Conservation (phyloP, 2,113 vertebrate genomes). For the Cettia cetti region DNA sequence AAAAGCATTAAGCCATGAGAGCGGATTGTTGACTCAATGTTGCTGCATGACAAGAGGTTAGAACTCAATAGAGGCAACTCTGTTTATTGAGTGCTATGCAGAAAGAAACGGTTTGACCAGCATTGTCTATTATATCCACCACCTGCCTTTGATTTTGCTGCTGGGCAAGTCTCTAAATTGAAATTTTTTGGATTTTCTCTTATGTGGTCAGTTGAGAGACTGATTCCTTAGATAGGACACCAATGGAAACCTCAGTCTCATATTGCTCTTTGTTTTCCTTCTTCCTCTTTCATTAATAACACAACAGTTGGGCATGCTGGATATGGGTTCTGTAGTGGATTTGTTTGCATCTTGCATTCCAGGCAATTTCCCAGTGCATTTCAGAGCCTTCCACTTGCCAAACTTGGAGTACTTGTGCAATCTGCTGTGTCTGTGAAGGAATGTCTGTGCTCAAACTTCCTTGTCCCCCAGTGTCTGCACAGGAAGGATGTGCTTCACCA, state of each 20-base stretch:
- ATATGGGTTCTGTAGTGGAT: not conserved
- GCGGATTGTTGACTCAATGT: slow-evolving; percentile 69
- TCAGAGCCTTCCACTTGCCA: not conserved
- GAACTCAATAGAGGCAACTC: slow-evolving; percentile 31
- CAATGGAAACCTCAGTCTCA: not conserved
- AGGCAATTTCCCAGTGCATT: not conserved
- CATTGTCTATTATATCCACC: not conserved
- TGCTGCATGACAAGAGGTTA: slow-evolving; percentile 65
- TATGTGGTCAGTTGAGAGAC: not conserved
- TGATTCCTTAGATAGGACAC: not conserved
- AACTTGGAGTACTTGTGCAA: not conserved
- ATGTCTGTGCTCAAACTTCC: not conserved
- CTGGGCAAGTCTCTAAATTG: not conserved
- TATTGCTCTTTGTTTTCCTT: not conserved
- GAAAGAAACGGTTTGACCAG: slow-evolving; percentile 41
- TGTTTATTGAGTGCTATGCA: slow-evolving; percentile 46
- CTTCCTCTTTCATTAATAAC: not conserved
- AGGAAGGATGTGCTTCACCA: not conserved
- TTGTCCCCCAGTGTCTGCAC: not conserved
- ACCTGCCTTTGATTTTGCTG: slow-evolving; percentile 38
- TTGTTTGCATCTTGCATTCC: not conserved
- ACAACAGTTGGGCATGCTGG: not conserved
- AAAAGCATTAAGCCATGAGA: slow-evolving; percentile 67
- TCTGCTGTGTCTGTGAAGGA: not conserved
- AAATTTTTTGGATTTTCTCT: slow-evolving; percentile 7